phyloP scores from a whole-genome alignment of 1,140 invertebrate species.

The Lordiphosa clarofinis region DNA sequence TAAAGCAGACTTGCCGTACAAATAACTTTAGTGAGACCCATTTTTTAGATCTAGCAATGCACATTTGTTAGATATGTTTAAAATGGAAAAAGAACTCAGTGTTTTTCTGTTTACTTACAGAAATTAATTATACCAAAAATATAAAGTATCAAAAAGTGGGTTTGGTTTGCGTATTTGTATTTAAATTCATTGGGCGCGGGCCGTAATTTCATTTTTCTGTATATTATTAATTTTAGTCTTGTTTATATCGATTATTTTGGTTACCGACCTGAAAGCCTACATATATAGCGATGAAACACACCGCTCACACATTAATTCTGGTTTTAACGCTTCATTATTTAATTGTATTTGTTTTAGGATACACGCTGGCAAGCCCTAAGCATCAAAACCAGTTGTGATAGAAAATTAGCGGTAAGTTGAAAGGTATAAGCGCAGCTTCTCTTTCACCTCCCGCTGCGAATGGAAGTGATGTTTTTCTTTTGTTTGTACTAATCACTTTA shows the following conservation, averaged over 20 bases:
- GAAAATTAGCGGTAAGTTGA: conserved; percentile 64
- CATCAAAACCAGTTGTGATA: conserved; percentile 62
- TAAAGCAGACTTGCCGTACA: no score
- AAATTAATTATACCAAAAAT: no score
- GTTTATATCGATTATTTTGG: conserved; percentile 37
- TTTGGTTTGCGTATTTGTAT: no score
- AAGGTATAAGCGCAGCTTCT: conserved; percentile 41
- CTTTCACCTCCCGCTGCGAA: conserved; percentile 48
- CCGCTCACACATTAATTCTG: conserved; percentile 57
- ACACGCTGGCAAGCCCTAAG: conserved; percentile 46
- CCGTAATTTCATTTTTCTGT: conserved; percentile 1
- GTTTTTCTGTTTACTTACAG: no score
- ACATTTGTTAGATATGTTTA: no score
- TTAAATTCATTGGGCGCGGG: no score
- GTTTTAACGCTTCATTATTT: conserved; percentile 67
- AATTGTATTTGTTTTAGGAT: conserved; percentile 71
- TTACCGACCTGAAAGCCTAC: conserved; percentile 22
- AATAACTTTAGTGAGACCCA: no score
- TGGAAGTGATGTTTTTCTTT: conserved; percentile 59
- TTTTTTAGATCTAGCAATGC: no score
- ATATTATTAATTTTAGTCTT: conserved; percentile 8
- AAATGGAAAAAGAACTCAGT: no score
- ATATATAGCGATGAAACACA: conserved; percentile 49
- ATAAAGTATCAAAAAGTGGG: no score
- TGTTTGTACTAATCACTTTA: conserved; percentile 65